Conservation (phyloP, 2,113 vertebrate species). For the Pardalotus punctatus region DNA sequence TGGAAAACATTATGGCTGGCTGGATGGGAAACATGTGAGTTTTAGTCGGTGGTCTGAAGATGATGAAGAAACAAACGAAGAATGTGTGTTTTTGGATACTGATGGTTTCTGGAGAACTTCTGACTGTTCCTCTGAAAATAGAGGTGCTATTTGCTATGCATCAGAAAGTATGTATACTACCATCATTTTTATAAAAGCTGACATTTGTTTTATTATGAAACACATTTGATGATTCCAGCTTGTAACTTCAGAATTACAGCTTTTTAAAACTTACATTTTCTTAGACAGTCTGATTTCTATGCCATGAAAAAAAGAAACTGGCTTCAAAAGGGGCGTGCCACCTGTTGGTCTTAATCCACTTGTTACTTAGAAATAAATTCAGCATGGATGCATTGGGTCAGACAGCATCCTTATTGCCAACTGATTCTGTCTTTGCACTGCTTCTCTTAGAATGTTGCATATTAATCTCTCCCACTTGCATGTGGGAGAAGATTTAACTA, state of each 20-base stretch:
- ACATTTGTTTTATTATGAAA: background rate
- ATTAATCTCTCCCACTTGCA: background rate
- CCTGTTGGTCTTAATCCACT: background rate
- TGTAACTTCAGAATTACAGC: background rate
- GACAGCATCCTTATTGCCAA: background rate
- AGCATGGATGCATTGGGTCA: background rate
- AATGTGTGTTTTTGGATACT: conserved; percentile 86
- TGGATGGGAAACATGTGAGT: conserved; percentile 83
- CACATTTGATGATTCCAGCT: background rate
- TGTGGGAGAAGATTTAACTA: background rate
- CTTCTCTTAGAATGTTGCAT: background rate
- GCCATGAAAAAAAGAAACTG: background rate
- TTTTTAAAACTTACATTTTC: background rate
- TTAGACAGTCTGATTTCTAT: background rate
- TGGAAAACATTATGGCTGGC: conserved; percentile 87
- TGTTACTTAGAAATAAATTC: background rate
- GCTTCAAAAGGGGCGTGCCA: background rate
- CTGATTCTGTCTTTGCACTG: background rate
- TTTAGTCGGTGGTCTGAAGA: conserved; percentile 88
- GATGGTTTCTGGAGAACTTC: conserved; percentile 93
- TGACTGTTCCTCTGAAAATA: conserved; percentile 76
- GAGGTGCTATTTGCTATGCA: conserved; percentile 86
- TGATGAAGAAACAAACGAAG: conserved; percentile 64
- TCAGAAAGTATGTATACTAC: conserved; percentile 76
- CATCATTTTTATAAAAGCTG: background rate